Base-by-base conservation (phyloP, 2,797 vertebrate species). In the Paratrypauchen microcephalus region DNA sequence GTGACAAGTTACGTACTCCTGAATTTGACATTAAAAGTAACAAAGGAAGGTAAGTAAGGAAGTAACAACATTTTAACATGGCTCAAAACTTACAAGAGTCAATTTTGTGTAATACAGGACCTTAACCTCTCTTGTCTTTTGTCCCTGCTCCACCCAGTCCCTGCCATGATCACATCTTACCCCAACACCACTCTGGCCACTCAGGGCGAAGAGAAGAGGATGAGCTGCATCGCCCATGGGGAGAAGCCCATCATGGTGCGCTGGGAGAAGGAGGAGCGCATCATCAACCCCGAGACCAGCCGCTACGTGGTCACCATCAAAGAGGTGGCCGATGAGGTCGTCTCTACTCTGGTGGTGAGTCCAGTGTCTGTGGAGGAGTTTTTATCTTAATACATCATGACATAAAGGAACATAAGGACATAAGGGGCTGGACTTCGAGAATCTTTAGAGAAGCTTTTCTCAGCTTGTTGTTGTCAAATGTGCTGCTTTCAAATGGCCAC, bases 241-340 rank as follows among this genome's bases (percentile, higher is more conserved):
- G 97, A 99, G 89, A 99, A 97, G 78, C 98, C 98, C 91, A 99
- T 99, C 87, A 99, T 99, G 68, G 97, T 99, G 69, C 98, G 97
- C 89, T 99, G 98, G 98, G 98, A 99, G 88, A 99, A 99, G 81
- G 98, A 99, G 72, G 97, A 99, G 71, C 88, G 96, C 58, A 98
- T 99, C 91, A 99, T 99, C 75, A 99, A 99, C 91, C 98, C 97
- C 0, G 97, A 99, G 87, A 98, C 97, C 93, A 98, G 96, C 78
- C 95, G 98, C 32, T 99, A 98, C 61, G 93, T 97, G 7, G 97
- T 99, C 83, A 96, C 94, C 61, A 95, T 97, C 82, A 98, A 97
- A 85, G 98, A 99, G 86, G 94, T 94, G 84, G 95, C 95, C 0
- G 96, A 99, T 69, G 97, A 99, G 87, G 96, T 99, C 73, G 92